Conservation (phyloP, 1,140 invertebrate genomes). For the Sitodiplosis mosellana region DNA sequence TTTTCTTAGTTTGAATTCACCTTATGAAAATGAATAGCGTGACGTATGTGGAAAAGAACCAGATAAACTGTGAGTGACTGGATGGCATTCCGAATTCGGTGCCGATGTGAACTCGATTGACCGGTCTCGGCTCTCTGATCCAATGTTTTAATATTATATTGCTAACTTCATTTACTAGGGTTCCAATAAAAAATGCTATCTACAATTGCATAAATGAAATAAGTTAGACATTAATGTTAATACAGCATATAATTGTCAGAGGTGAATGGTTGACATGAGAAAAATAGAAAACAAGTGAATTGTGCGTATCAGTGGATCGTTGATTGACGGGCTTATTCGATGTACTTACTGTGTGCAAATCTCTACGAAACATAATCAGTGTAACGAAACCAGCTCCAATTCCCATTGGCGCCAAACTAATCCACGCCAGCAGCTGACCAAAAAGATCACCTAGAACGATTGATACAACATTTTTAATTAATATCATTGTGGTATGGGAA, state of each 20-base stretch:
- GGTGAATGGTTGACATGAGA: too few species aligned
- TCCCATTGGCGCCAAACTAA: conserved; percentile 1
- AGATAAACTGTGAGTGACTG: conserved; percentile 80
- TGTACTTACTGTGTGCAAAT: conserved; percentile 6
- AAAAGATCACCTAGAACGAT: neutral
- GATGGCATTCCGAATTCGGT: conserved; percentile 91
- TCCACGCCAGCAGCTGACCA: conserved; percentile 1
- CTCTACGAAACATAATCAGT: conserved; percentile 2
- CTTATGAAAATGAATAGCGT: conserved; percentile 73
- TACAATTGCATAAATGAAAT: conserved; percentile 28
- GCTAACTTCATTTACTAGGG: conserved; percentile 55
- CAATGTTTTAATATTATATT: conserved; percentile 70
- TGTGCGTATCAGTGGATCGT: too few species aligned
- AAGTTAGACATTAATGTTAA: conserved; percentile 2
- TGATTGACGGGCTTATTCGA: too few species aligned
- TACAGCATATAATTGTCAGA: neutral
- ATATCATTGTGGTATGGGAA: too few species aligned
- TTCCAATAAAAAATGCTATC: conserved; percentile 72
- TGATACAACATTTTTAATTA: too few species aligned
- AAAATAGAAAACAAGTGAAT: too few species aligned
- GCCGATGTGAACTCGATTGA: conserved; percentile 43
- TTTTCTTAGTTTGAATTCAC: too few species aligned
- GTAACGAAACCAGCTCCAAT: conserved; percentile 2
- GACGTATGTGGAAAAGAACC: conserved; percentile 78
- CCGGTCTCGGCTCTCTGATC: conserved; percentile 61